A percentile compares a stretch with the other conserved stretches of the same genome.
Conservation (phyloP, 2,797 vertebrate genomes). For the Anniella stebbinsi region DNA sequence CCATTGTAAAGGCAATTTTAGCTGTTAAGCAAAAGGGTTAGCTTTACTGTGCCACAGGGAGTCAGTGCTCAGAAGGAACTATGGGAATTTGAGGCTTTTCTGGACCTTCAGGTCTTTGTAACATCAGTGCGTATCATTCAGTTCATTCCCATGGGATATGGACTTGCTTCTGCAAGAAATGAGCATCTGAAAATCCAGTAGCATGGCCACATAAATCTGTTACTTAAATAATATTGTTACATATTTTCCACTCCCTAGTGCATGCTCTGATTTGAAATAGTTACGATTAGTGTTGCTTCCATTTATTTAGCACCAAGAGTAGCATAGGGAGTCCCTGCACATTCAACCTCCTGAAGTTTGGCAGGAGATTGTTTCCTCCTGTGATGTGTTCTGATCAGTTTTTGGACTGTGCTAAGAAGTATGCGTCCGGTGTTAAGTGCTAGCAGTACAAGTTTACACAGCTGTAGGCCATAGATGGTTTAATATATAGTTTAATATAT, state of each 20-base stretch:
- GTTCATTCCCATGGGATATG: background rate
- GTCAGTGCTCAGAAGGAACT: background rate
- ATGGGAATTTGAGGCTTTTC: background rate
- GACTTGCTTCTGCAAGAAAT: background rate
- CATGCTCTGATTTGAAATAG: conserved; percentile 16
- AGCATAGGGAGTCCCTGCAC: background rate
- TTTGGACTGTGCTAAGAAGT: background rate
- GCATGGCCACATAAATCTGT: background rate
- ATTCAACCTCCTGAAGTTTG: background rate
- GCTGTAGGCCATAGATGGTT: background rate
- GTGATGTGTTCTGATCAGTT: background rate
- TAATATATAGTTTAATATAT: background rate
- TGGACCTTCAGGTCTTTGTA: background rate
- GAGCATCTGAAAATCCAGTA: background rate
- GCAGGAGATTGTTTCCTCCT: background rate
- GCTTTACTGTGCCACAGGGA: background rate
- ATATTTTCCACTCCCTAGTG: conserved; percentile 16
- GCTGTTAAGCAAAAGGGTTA: background rate
- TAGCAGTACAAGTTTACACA: background rate
- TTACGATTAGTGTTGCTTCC: background rate
- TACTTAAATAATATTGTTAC: background rate
- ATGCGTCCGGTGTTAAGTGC: background rate
- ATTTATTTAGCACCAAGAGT: background rate
- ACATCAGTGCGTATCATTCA: background rate
- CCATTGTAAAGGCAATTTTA: background rate